phyloP scores from a whole-genome alignment of 2,113 vertebrate genomes.

The Microtus ochrogaster region DNA sequence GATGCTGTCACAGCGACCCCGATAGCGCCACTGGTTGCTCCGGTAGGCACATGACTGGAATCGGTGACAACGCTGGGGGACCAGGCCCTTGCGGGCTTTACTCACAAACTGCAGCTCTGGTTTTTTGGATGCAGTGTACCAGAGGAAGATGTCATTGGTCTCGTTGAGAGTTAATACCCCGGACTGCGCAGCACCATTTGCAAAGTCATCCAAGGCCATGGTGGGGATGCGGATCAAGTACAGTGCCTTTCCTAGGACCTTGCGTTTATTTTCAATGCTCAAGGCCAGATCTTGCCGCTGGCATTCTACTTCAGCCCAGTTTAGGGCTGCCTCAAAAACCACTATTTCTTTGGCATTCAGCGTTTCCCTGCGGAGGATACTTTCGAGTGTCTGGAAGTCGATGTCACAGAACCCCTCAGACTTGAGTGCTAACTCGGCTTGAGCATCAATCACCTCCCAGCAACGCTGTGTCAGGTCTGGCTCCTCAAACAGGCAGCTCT shows the following conservation, averaged over 20 bases:
- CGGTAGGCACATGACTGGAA: constrained; percentile 98
- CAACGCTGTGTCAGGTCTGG: constrained; percentile 98
- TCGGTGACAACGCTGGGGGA: constrained; percentile 96
- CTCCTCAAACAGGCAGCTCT: constrained; percentile 98
- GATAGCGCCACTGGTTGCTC: constrained; percentile 98
- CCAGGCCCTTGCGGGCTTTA: constrained; percentile 93
- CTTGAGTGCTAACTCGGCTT: constrained; percentile 96
- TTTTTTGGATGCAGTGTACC: constrained; percentile 98
- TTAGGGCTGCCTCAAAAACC: constrained; percentile 96
- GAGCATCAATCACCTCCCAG: constrained; percentile 99
- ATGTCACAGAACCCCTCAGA: constrained; percentile 99
- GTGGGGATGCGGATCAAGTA: constrained; percentile 96
- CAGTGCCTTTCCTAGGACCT: constrained; percentile 95
- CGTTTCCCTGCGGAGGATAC: constrained; percentile 96
- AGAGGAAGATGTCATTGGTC: constrained; percentile 98
- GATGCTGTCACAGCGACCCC: constrained; percentile 98
- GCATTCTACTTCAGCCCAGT: constrained; percentile 97
- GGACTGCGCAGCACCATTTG: constrained; percentile 96
- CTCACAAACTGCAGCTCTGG: constrained; percentile 95
- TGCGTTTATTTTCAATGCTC: constrained; percentile 96
- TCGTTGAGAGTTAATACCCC: constrained; percentile 96
- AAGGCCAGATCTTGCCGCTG: constrained; percentile 92
- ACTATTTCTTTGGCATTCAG: constrained; percentile 99
- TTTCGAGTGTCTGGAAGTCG: constrained; percentile 97
- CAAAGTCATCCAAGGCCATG: constrained; percentile 97